Evolutionary conservation across 2,113 vertebrate species (phyloP).

Genomic region (Myiagra hebetior): DNA sequence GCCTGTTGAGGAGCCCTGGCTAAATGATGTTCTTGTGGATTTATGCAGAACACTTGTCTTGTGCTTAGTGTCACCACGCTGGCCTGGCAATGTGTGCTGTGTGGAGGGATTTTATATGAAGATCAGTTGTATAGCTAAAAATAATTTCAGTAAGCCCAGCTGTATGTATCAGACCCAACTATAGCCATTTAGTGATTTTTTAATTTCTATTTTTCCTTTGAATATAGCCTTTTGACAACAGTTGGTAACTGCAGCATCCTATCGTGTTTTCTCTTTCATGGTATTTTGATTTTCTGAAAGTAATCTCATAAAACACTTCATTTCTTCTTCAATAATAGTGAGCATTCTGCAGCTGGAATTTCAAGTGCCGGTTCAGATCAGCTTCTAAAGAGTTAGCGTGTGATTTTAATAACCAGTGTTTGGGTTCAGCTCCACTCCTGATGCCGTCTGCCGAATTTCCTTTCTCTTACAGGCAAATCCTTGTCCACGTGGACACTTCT

Average conservation of each 20-base stretch:
- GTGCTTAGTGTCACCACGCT: background rate
- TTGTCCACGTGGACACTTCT: background rate
- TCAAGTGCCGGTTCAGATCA: background rate
- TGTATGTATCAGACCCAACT: background rate
- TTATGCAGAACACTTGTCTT: background rate
- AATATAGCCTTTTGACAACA: background rate
- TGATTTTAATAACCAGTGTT: background rate
- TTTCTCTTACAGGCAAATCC: background rate
- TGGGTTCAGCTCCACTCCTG: background rate
- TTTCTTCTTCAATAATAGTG: background rate
- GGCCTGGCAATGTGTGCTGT: fast-evolving
- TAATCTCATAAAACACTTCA: background rate
- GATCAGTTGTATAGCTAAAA: background rate
- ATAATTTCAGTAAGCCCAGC: background rate
- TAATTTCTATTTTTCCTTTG: background rate
- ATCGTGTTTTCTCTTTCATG: background rate
- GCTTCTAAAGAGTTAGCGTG: background rate
- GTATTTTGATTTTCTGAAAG: background rate
- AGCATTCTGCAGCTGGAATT: background rate
- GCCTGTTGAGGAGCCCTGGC: background rate
- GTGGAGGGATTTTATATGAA: background rate
- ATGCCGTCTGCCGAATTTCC: fast-evolving
- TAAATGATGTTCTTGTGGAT: background rate
- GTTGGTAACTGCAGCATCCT: background rate
- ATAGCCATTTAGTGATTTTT: background rate